These are phyloP conservation scores for Oreochromis tanganicae DNA, from an alignment of 2,113 vertebrate genomes.

Conservation along the genomic window DNA sequence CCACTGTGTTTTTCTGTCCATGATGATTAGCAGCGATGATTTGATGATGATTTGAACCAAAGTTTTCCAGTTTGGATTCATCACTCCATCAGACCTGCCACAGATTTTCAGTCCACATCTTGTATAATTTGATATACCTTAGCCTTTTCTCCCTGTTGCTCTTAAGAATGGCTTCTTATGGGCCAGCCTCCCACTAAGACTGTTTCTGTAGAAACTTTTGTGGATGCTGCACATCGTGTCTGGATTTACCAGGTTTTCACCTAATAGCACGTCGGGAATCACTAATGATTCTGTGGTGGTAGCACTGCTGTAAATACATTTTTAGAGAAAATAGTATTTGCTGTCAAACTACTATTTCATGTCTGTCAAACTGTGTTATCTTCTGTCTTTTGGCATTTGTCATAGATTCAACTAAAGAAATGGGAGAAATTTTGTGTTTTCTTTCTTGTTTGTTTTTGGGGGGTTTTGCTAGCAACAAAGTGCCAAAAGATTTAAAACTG, in stretches of 20 bases:
- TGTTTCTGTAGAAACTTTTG: neutral
- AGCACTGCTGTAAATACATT: neutral
- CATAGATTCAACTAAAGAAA: neutral
- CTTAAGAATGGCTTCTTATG: neutral
- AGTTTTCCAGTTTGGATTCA: neutral
- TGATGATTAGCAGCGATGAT: neutral
- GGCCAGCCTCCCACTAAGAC: neutral
- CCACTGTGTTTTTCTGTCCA: neutral
- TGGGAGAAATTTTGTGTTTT: neutral
- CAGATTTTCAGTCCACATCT: neutral
- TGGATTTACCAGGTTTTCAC: neutral
- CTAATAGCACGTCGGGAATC: neutral
- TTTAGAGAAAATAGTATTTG: neutral
- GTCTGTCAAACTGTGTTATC: neutral
- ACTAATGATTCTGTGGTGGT: neutral
- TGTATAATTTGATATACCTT: neutral
- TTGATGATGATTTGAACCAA: neutral
- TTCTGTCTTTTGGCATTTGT: neutral
- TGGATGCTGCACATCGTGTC: neutral
- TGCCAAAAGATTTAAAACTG: neutral
- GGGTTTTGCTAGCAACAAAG: rapidly evolving
- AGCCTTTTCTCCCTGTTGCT: neutral
- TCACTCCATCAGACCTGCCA: neutral
- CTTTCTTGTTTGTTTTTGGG: neutral
- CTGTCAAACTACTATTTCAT: neutral